Conservation (phyloP, 2,888 invertebrate species). For the Kuschelorhynchus macadamiae region DNA sequence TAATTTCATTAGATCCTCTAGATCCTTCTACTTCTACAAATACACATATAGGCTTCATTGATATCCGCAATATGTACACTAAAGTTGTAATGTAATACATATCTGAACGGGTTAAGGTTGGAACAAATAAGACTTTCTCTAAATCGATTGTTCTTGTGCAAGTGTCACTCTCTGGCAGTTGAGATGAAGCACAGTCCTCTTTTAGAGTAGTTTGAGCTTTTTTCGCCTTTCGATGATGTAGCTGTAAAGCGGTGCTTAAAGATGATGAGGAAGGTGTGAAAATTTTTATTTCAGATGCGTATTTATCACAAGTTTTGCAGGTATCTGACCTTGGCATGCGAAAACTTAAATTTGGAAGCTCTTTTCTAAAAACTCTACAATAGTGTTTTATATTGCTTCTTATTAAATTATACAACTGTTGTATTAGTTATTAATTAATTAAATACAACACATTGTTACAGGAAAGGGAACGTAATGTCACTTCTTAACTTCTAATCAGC, state of each 20-base stretch:
- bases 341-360: no score
- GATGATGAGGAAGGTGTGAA: constrained; percentile 25
- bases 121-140: constrained; percentile 20
- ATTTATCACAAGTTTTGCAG: constrained; percentile 6
- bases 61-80: constrained; percentile 13
- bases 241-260: constrained; percentile 25
- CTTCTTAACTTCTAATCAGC: no score
- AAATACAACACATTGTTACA: no score
- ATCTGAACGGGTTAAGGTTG: constrained; percentile 4
- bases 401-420: no score
- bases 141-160: constrained; percentile 7
- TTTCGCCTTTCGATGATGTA: constrained; percentile 28
- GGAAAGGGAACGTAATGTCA: no score
- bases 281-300: constrained; percentile 30
- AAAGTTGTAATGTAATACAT: constrained; percentile 25
- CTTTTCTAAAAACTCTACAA: no score
- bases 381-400: no score
- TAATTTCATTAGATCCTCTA: constrained; percentile 17
- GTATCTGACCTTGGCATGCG: constrained; percentile 15
- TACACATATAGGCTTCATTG: constrained; percentile 11
- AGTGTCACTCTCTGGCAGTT: constrained; percentile 1
- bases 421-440: no score
- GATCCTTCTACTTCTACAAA: constrained; percentile 9
- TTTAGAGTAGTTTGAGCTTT: constrained; percentile 24
- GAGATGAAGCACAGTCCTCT: constrained; percentile 18